Conservation (phyloP, 2,113 vertebrate species). For the Alaudala cheleensis region DNA sequence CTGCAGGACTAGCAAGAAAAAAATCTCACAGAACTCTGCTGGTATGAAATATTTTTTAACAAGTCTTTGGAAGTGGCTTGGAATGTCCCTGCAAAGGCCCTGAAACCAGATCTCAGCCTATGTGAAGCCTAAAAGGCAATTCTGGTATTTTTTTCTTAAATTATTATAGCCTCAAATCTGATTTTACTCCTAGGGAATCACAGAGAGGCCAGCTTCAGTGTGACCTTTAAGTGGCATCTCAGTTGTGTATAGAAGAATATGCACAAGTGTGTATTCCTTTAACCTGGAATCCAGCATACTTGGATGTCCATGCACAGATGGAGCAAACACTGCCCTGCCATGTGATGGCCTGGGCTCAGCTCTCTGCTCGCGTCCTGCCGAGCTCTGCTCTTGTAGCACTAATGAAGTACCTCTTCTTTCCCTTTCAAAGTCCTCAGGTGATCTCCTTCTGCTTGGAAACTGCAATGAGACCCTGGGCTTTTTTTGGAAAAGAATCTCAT, state of each 20-base stretch:
- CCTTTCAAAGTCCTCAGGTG: constrained; percentile 47
- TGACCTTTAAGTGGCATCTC: constrained; percentile 4
- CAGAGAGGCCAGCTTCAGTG: neutral
- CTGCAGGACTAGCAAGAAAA: neutral
- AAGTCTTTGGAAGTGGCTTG: neutral
- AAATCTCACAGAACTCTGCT: neutral
- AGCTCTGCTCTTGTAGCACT: constrained; percentile 15
- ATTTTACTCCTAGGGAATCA: neutral
- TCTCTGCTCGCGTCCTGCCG: neutral
- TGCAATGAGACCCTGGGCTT: neutral
- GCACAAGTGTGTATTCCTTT: neutral
- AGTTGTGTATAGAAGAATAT: neutral
- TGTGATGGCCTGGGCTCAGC: neutral
- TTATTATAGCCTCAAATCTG: neutral
- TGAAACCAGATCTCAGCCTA: neutral
- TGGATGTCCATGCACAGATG: neutral
- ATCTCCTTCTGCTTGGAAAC: constrained; percentile 8
- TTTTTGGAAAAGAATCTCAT: neutral
- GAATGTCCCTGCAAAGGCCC: neutral
- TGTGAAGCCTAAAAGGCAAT: neutral
- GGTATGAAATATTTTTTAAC: neutral
- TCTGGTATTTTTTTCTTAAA: neutral
- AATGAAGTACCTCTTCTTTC: constrained; percentile 42
- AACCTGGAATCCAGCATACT: neutral
- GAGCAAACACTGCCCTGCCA: neutral